phyloP scores from a whole-genome alignment of 1,140 invertebrate species.

The Trissolcus basalis region DNA sequence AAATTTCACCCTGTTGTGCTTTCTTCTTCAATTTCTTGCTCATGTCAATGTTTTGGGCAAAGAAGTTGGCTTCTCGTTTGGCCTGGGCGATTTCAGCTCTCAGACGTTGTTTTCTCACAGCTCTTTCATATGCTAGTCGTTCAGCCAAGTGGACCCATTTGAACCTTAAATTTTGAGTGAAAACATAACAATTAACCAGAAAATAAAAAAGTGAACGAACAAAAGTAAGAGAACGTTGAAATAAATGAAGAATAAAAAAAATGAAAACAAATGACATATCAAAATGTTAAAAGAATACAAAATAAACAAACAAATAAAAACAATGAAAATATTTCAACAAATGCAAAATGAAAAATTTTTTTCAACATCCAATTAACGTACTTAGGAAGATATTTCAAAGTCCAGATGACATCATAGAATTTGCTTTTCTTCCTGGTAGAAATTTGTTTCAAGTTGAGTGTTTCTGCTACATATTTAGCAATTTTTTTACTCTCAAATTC shows the following conservation, averaged over 20 bases:
- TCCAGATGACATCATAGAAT: conserved; percentile 95
- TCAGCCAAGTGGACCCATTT: conserved; percentile 97
- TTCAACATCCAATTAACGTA: conserved; percentile 61
- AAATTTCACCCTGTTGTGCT: conserved; percentile 49
- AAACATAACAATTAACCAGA: too few species aligned
- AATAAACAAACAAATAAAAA: conserved; percentile 1
- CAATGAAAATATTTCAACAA: too few species aligned
- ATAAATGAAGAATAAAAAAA: too few species aligned
- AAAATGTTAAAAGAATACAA: too few species aligned
- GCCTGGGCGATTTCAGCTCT: conserved; percentile 92
- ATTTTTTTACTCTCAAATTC: conserved; percentile 94
- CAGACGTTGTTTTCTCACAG: conserved; percentile 89
- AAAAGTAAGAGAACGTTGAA: too few species aligned
- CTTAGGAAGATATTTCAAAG: conserved; percentile 94
- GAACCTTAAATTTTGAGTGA: conserved; percentile 82
- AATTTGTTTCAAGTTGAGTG: conserved; percentile 91
- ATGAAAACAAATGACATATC: too few species aligned
- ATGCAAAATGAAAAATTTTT: too few species aligned
- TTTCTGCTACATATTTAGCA: conserved; percentile 88
- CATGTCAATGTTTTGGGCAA: conserved; percentile 88
- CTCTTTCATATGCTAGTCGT: conserved; percentile 92
- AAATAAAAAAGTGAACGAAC: too few species aligned
- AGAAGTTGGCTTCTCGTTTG: conserved; percentile 91
- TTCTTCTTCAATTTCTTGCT: conserved; percentile 82
- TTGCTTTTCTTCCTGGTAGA: conserved; percentile 90